Percentiles rank a stretch among this genome's conserved stretches.
phyloP scores from a whole-genome alignment of 2,113 vertebrate species.

The Coracopsis vasa region DNA sequence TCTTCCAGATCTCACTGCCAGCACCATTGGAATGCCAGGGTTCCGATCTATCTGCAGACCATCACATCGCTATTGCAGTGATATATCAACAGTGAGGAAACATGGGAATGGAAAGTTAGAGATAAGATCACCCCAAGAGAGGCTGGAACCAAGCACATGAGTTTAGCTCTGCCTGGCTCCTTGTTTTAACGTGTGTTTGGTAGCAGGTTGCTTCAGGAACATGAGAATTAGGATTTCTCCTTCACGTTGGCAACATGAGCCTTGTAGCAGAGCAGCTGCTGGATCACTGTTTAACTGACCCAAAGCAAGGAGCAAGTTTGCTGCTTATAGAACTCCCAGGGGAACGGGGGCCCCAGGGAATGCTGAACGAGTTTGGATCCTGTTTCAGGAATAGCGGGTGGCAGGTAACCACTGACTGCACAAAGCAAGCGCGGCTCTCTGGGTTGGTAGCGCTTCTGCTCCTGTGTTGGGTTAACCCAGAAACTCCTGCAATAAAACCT shows the following conservation, averaged over 20 bases:
- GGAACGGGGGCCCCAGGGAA: not conserved
- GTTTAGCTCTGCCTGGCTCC: not conserved
- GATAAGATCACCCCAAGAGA: not conserved
- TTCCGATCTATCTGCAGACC: not conserved
- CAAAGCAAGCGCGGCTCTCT: not conserved
- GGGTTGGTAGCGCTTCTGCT: not conserved
- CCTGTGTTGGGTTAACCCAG: conserved; percentile 28
- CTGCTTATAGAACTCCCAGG: not conserved
- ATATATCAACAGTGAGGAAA: rapidly evolving
- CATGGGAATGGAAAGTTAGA: not conserved
- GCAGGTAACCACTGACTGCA: not conserved
- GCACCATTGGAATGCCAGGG: not conserved
- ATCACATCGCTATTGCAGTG: rapidly evolving
- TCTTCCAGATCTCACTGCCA: not conserved
- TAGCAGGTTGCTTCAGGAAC: not conserved
- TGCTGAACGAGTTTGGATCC: not conserved
- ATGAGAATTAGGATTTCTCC: not conserved
- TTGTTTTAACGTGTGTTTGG: rapidly evolving
- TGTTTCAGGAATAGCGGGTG: not conserved
- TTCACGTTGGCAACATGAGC: rapidly evolving
- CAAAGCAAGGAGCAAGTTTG: not conserved
- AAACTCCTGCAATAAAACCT: conserved; percentile 52
- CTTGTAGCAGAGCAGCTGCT: not conserved
- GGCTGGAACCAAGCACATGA: not conserved
- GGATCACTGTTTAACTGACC: not conserved